A percentile compares a stretch with the other conserved stretches of the same genome.
Conservation (phyloP, 2,797 vertebrate species). For the Columba guinea region DNA sequence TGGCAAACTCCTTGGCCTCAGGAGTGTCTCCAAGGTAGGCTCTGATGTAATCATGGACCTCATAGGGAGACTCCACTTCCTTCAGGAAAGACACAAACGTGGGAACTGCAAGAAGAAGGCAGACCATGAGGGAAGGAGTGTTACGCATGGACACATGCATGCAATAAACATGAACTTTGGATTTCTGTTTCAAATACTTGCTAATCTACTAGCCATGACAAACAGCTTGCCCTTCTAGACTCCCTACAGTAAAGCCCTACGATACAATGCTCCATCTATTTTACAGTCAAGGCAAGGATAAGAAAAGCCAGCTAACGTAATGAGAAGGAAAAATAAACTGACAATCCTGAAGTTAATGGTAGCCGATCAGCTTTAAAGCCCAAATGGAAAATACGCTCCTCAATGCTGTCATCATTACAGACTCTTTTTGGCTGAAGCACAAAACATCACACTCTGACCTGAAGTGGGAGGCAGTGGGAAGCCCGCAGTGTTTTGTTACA, state of each 20-base stretch:
- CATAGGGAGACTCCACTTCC: slow-evolving; percentile 98
- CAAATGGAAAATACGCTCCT: background rate
- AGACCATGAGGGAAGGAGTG: background rate
- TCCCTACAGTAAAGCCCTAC: background rate
- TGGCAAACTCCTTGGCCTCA: slow-evolving; percentile 99
- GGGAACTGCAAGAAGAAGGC: slow-evolving; percentile 84
- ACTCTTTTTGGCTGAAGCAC: background rate
- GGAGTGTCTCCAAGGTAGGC: slow-evolving; percentile 97
- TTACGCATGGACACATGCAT: accelerated
- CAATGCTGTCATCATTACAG: background rate
- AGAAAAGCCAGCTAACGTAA: background rate
- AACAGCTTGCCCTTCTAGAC: background rate
- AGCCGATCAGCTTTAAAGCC: background rate
- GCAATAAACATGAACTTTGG: background rate
- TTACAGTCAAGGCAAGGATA: background rate
- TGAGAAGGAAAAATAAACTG: background rate
- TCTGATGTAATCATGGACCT: slow-evolving; percentile 97
- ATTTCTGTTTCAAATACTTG: background rate
- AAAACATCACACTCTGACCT: background rate
- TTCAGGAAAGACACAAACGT: slow-evolving; percentile 99
- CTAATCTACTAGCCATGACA: background rate
- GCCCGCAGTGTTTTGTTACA: background rate
- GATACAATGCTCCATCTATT: background rate
- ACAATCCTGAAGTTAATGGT: background rate
- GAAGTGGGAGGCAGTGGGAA: background rate